Base-by-base conservation (phyloP, 2,113 vertebrate species). In the Malurus cyaneus region DNA sequence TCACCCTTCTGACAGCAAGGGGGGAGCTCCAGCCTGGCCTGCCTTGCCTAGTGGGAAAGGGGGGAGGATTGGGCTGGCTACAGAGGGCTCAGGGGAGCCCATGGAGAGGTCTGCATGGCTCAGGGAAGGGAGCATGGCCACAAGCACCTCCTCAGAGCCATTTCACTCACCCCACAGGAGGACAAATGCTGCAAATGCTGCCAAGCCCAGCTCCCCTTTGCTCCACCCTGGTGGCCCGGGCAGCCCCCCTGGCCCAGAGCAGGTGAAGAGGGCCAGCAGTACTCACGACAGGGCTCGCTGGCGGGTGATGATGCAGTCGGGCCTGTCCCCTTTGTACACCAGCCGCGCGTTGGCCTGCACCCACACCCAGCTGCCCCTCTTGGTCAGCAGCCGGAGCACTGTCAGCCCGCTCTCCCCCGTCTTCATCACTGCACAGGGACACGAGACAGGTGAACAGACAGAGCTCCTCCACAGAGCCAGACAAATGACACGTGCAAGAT, bases 271-370 rank as follows among this genome's bases (percentile, higher is more conserved):
- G n/a, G 12, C 5, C 47, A 26, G 57, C 14, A 2, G 24, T 73
- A 98, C 98, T 98, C 94, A 99, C 98, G 96, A 95, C 31, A 99
- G 66, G n/a, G 96, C 97, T 91, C 92, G 95, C 96, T 98, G 98
- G 41, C 86, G 95, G 8, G 96, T 81, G 7, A 98, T 97, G 92
- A 99, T 99, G 93, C 98, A 98, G 17, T 98, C 98, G 0, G 98
- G 98, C 44, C 96, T 71, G 73, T 98, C 98, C 8, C 62, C 98
- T 89, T 98, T 98, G 96, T 97, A 98, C 36, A 99, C 95, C 29
- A 99, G 95, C 84, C 97, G 88, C 6, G 98, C 98, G 0, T 96
- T 98, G 85, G 98, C 28, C 95, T 99, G 98, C 50, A 99, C 97
- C 98, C 99, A 99, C 70, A 98, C 28, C 98, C 98, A 99, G 73